Base-by-base conservation (phyloP, 1,140 invertebrate genomes). In the Drosophila triauraria region DNA sequence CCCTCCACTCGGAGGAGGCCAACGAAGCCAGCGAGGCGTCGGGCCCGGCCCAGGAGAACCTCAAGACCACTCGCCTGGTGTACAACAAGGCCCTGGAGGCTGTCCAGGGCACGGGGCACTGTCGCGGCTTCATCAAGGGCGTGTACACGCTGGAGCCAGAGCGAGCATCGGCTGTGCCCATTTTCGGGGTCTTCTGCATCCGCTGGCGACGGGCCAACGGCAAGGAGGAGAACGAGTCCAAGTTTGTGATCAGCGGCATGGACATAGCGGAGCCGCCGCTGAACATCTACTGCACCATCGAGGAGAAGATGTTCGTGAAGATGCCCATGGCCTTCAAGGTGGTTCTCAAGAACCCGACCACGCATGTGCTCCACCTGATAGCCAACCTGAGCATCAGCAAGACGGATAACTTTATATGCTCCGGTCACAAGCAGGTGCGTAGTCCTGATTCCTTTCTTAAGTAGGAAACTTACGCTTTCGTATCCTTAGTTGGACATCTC, bases 241-340 rank as follows among this genome's bases (percentile, higher is more conserved):
- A 93, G 71, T 93, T 93, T 78, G 62, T 92, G 12, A 82, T 93
- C 30, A 83, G 68, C 43, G 91, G 92, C 9, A 38, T 93, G 32
- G 80, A 91, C 2, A 91, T 93, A 17, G 78, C 74, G 7, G 92
- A 92, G 51, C 91, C 92, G 23, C 91, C 91, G 8, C 53, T 93
- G 9, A 93, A 93, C 61, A 92, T 93, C 51, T 91, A 93, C 59
- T 93, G 92, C 75, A 83, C 88, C 46, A 91, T 92, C n/a, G 92
- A 93, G 59, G 92, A 93, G 71, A 92, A 91, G 77, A 91, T 93
- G 87, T 93, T 92, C 51, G 92, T 93, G 0, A 93, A 93, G 71
- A 92, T 93, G 86, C 91, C 92, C 42, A 91, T 93, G 79, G 84
- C 88, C 0, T 86, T 92, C 13, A 92, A 92, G 51, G 86, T 93